phyloP scores from a whole-genome alignment of 2,113 vertebrate genomes.

The Chloroceryle aenea region DNA sequence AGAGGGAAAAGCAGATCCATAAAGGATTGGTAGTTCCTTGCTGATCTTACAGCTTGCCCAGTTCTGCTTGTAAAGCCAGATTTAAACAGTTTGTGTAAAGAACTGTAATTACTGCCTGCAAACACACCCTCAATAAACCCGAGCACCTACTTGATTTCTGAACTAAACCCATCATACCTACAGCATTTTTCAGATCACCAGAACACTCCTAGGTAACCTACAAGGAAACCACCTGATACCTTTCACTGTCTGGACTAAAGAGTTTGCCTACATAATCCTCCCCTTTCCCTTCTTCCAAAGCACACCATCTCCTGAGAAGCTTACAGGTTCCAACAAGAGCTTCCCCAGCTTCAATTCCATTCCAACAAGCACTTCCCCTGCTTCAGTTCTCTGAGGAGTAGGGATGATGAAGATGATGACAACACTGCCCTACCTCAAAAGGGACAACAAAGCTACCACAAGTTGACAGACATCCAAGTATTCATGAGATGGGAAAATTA shows the following conservation, averaged over 20 bases:
- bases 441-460: not conserved
- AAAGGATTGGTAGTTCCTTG: not conserved
- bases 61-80: not conserved
- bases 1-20: not conserved
- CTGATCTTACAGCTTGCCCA: not conserved
- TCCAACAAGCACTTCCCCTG: not conserved
- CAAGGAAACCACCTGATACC: not conserved
- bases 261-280: not conserved
- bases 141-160: not conserved
- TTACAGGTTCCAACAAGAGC: not conserved
- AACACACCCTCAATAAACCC: not conserved
- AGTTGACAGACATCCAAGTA: not conserved
- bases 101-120: not conserved
- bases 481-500: not conserved
- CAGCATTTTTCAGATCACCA: not conserved
- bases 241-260: not conserved
- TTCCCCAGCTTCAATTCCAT: not conserved
- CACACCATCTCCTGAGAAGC: not conserved
- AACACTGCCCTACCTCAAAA: not conserved
- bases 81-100: not conserved
- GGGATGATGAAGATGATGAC: not conserved
- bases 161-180: not conserved
- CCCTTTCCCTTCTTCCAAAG: not conserved
- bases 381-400: fast-evolving
- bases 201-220: not conserved